Percentiles rank a stretch among this genome's conserved stretches.
Conservation (phyloP, 2,113 vertebrate genomes). For the Phaethornis superciliosus region DNA sequence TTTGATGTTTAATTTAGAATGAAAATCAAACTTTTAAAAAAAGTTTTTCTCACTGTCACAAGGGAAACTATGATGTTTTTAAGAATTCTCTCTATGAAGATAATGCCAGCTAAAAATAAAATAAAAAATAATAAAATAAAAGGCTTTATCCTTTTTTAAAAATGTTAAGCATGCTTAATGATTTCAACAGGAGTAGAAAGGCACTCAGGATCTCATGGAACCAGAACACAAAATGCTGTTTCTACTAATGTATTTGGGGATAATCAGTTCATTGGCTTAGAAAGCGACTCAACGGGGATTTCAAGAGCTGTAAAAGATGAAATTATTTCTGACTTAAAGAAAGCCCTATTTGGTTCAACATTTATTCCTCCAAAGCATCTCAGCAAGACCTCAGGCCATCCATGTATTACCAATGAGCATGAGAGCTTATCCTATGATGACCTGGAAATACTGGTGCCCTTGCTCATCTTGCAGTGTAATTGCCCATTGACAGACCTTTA, state of each 20-base stretch:
- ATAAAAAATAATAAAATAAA: conserved; percentile 54
- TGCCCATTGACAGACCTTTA: not conserved
- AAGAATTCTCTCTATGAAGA: conserved; percentile 64
- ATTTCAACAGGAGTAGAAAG: conserved; percentile 1
- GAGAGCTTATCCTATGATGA: not conserved
- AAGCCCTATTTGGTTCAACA: not conserved
- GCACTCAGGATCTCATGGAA: not conserved
- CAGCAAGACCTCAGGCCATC: not conserved
- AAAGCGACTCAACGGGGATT: not conserved
- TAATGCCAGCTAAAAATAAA: conserved; percentile 65
- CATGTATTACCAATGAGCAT: rapidly evolving
- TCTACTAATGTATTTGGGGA: not conserved
- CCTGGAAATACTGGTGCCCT: not conserved
- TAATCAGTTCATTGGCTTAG: not conserved
- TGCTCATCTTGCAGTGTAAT: not conserved
- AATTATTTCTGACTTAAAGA: not conserved
- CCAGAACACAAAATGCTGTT: not conserved
- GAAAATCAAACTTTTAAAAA: conserved; percentile 68
- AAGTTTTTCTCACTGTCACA: conserved; percentile 61
- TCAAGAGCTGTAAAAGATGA: not conserved
- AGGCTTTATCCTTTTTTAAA: not conserved
- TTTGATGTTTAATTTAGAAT: conserved; percentile 76
- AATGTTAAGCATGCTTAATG: not conserved
- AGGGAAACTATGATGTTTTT: conserved; percentile 59
- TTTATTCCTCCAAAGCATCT: not conserved